Base-by-base conservation (phyloP, 2,888 invertebrate genomes). In the Nephrotoma flavescens region DNA sequence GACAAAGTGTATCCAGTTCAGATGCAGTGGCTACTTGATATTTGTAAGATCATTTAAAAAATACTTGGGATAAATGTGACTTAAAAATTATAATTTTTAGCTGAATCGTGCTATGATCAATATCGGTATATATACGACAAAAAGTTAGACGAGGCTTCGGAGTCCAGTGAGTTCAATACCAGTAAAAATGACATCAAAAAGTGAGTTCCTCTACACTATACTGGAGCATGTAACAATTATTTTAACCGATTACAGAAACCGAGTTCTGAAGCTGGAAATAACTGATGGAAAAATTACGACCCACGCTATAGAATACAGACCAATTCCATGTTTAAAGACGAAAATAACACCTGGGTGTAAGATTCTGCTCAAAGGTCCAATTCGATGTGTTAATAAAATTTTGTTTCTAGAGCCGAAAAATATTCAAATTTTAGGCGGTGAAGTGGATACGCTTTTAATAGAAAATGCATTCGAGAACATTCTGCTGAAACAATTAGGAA, bases 211-310 rank as follows among this genome's bases (percentile, higher is more conserved):
- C 42, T 1, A 31, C 6, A 12, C 15, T n/a, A 42, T 15, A 7
- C 2, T 9, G 5, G 7, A 41, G 11, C 42, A 83, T 6, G 6
- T 15, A 42, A 7, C n/a, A 84, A 6, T 6, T 84, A 42, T 42
- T 15, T 42, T 4, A 57, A 9, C 15, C 3, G 84, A 71, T 47
- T 84, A 91, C 91, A 89, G 92, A 90, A 89, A 93, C 92, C 91
- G 95, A 88, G 93, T 94, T 91, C 89, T 95, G 85, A 92, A 93
- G 89, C 88, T 95, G 57, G 91, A 91, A 85, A 89, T 95, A 87
- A 94, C 94, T 3, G 95, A 95, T 92, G 95, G 95, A 9, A 89
- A 92, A 6, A 93, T 93, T 89, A 91, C 92, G 88, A 89, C 95
- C 11, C 91, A 92, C 88, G 95, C 93, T 0, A 93, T 95, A 89